Evolutionary conservation across 1,140 invertebrate genomes (phyloP), one percentile per base, ranked within the genome.

Genomic region (Leptinotarsa texana): DNA sequence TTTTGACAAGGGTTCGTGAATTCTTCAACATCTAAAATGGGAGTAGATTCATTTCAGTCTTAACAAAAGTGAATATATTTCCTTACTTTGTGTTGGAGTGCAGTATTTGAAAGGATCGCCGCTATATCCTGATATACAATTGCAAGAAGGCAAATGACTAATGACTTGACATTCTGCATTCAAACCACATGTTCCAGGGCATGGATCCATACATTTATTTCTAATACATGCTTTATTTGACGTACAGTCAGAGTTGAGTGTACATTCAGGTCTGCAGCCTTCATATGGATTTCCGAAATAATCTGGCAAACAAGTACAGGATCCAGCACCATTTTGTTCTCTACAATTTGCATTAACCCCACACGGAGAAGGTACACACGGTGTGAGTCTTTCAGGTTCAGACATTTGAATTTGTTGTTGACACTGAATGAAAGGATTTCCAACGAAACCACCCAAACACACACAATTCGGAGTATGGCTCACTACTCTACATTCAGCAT

Each of bases 221-320:
- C 89, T 87, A 69, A 92, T 88, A 80, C 92, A 93, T 18, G 92
- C 91, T 78, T 86, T 89, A 80, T 92, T 91, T 18, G 91, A 87
- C 11, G 91, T 86, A 81, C 92, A 93, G 79, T 93, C 92, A 3
- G 89, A 88, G 81, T 91, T 90, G 0, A 90, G 82, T 4, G 90
- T 82, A 80, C 91, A 92, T 82, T 92, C 91, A 4, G 91, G 90
- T 80, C 91, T 86, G 83, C 92, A 94, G 18, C 91, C 91, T 81
- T 92, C 89, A 81, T 92, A 93, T 4, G 93, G 93, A 87, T 94
- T 93, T 62, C 93, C 93, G 78, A 91, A 89, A 80, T 93, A 93
- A 47, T 92, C 90, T 1, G 89, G 86, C 15, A 91, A 83, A 83
- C 93, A 95, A 65, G 89, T 87, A 82, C 94, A 95, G 48, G 91